Evolutionary conservation across 1,140 invertebrate species (phyloP).

Genomic region (Achroia grisella): DNA sequence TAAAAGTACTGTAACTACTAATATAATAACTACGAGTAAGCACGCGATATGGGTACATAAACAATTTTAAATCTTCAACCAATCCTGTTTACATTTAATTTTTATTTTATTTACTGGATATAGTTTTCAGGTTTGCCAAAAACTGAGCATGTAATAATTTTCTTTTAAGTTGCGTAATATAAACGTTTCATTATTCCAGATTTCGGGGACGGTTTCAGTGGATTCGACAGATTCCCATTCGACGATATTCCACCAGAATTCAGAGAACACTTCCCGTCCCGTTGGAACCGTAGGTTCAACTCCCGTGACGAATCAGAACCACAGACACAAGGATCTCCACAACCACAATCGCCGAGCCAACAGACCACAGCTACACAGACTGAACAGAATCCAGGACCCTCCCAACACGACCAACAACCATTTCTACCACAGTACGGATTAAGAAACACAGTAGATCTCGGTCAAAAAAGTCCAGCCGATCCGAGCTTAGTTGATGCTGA

Average conservation of each 20-base stretch:
- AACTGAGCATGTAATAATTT: no score
- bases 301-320: slow-evolving; percentile 37
- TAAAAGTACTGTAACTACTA: no score
- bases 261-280: slow-evolving; percentile 74
- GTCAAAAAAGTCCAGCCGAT: slow-evolving; percentile 77
- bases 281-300: slow-evolving; percentile 66
- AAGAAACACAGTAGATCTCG: slow-evolving; percentile 85
- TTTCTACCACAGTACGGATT: slow-evolving; percentile 80
- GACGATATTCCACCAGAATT: slow-evolving; percentile 76
- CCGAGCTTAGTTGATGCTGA: slow-evolving; percentile 71
- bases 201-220: slow-evolving; percentile 59
- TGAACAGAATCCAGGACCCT: slow-evolving; percentile 35
- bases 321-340: slow-evolving; percentile 24
- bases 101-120: no score
- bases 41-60: no score
- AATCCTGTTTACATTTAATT: no score
- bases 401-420: slow-evolving; percentile 29
- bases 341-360: slow-evolving; percentile 30
- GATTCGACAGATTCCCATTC: slow-evolving; percentile 75
- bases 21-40: no score
- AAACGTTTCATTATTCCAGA: slow-evolving; percentile 60
- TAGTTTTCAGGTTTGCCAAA: no score
- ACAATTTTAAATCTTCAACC: no score
- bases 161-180: slow-evolving; percentile 36
- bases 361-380: slow-evolving; percentile 73